A percentile compares a stretch with the other conserved stretches of the same genome.
Conservation (phyloP, 2,797 vertebrate genomes). For the Rhinogobio ventralis region DNA sequence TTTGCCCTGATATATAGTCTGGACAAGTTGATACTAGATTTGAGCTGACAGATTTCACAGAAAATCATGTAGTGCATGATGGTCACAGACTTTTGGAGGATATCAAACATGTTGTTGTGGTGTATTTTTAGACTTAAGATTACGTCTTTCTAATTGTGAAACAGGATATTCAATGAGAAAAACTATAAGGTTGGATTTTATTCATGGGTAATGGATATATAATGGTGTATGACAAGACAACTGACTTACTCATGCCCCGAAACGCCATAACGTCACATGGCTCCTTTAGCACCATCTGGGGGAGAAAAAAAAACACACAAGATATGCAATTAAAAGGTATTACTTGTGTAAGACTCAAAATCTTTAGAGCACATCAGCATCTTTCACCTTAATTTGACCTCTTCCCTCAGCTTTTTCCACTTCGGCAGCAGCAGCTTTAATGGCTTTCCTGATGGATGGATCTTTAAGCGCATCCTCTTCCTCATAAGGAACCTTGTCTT, state of each 20-base stretch:
- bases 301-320: not conserved
- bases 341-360: not conserved
- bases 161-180: not conserved
- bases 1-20: too few species aligned
- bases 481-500: conserved; percentile 70
- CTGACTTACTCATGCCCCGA: conserved; percentile 77
- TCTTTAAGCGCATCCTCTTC: conserved; percentile 74
- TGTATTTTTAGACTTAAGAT: not conserved
- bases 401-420: conserved; percentile 76
- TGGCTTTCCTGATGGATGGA: conserved; percentile 67
- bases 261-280: conserved; percentile 76
- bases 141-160: not conserved
- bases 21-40: too few species aligned
- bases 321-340: not conserved
- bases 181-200: not conserved
- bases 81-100: too few species aligned
- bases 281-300: conserved; percentile 79
- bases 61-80: too few species aligned
- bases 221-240: not conserved
- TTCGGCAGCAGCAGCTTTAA: conserved; percentile 73
- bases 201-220: not conserved
- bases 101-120: too few species aligned
- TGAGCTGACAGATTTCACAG: too few species aligned
- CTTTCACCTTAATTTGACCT: conserved; percentile 77
- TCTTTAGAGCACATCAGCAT: not conserved